A percentile compares a stretch with the other conserved stretches of the same genome.
Evolutionary conservation across 2,797 vertebrate species (phyloP).

Genomic region (Gymnothorax javanicus): DNA sequence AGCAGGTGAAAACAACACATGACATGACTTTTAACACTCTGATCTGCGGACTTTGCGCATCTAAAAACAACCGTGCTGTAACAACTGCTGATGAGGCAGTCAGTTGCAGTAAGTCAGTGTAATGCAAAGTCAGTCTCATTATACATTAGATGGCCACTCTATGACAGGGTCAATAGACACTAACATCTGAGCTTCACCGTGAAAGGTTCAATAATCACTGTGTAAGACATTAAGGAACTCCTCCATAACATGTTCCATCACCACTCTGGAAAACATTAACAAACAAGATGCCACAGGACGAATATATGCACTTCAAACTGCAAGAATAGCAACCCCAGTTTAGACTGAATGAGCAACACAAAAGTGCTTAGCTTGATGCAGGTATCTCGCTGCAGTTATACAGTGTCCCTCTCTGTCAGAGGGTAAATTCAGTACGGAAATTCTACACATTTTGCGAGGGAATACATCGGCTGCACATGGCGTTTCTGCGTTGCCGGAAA

Average conservation of each 20-base stretch:
- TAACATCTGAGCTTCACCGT: too few relatives aligned
- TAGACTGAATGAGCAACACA: background rate
- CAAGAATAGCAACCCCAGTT: background rate
- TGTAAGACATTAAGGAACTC: background rate
- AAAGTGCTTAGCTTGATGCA: background rate
- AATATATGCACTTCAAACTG: background rate
- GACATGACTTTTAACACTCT: too few relatives aligned
- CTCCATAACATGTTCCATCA: background rate
- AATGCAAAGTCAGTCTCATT: background rate
- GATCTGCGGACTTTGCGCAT: too few relatives aligned
- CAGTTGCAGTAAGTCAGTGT: too few relatives aligned
- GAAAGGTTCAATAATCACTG: background rate
- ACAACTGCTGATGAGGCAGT: too few relatives aligned
- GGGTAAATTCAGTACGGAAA: background rate
- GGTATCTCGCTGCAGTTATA: background rate
- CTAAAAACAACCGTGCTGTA: too few relatives aligned
- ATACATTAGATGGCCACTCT: background rate
- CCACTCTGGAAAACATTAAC: too few relatives aligned
- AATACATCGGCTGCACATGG: background rate
- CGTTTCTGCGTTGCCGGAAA: background rate
- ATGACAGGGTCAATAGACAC: background rate
- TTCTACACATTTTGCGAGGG: too few relatives aligned
- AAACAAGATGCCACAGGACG: background rate
- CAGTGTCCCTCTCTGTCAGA: background rate
- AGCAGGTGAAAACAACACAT: too few relatives aligned